phyloP scores from a whole-genome alignment of 1,140 invertebrate species.

The Caenorhabditis elegans region WBcel235 BX284602.5:11913501-11914000 shows the following conservation, averaged over 20 bases:
- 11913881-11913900: conserved; percentile 34
- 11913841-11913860: conserved; percentile 47
- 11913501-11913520: conserved; percentile 56
- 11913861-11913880: conserved; percentile 45
- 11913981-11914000: conserved; percentile 57
- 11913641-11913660: conserved; percentile 7
- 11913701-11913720: conserved; percentile 38
- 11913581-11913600: conserved; percentile 37
- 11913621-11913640: conserved; percentile 59
- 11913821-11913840: conserved; percentile 43
- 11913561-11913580: conserved; percentile 44
- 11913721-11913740: conserved; percentile 57
- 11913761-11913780: conserved; percentile 48
- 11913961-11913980: conserved; percentile 8
- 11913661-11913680: not conserved
- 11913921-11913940: not conserved
- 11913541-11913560: conserved; percentile 55
- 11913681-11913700: not conserved
- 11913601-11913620: conserved; percentile 59
- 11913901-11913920: conserved; percentile 10
- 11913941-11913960: not conserved
- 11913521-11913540: conserved; percentile 60
- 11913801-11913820: conserved; percentile 54
- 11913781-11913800: conserved; percentile 48
- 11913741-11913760: conserved; percentile 56